Base-by-base conservation (phyloP, 2,113 vertebrate genomes). In the Montifringilla adamsi region DNA sequence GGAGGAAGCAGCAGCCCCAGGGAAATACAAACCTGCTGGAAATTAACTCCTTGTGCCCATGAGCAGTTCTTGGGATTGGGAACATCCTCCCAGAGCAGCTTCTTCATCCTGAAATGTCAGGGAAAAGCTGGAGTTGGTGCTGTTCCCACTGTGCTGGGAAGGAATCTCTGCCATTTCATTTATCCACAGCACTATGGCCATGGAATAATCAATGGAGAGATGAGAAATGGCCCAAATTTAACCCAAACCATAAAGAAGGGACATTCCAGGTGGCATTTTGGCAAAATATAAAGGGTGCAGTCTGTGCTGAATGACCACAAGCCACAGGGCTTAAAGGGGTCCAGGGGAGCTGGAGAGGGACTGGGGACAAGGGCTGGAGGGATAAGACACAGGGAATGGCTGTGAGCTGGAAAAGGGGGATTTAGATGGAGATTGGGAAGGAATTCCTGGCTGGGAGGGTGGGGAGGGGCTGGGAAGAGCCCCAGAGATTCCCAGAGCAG, bases 21-120 rank as follows among this genome's bases (percentile, higher is more conserved):
- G 43, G 44, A 81, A 95, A 96, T 72, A 96, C 95, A 46, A 67
- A 99, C 99, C 99, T 98, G 99, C 95, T 98, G 98, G 75, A 99
- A 98, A 95, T 99, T 98, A n/a, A 99, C 96, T 96, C 98, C 99
- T 97, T 98, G 98, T 10, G 99, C 99, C 99, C 99, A 99, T 30
- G 99, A 99, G 89, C 99, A 99, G 35, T 99, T 98, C 95, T 98
- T 99, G 39, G 99, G 99, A 88, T 99, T 99, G 68, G 99, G 99
- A 70, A 99, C 98, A 49, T 99, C 98, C 88, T 99, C 99, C 99
- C 99, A 99, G 86, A 99, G 97, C 63, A 99, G 92, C 43, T 97
- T 99, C 97, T 98, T 99, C 98, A 99, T 98, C 95, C 99, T 99
- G 96, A 33, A 97, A 98, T 2, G 69, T 2, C 10, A 93, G 60